Conservation (phyloP, 1,140 invertebrate species). For the Halictus rubicundus region DNA sequence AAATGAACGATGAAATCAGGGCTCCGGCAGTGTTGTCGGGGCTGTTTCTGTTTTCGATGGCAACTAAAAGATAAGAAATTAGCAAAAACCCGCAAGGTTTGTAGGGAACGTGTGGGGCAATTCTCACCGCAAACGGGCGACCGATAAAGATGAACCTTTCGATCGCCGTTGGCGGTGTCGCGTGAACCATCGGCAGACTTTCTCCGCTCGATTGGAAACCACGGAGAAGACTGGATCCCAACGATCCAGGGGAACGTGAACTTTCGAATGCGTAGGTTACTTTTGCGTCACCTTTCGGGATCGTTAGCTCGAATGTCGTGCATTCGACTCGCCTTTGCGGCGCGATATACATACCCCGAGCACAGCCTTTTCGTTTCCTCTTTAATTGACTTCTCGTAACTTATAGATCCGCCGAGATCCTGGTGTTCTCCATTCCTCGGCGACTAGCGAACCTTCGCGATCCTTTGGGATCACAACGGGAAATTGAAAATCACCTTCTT, state of each 20-base stretch:
- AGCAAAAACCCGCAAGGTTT: no score
- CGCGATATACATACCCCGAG: background rate
- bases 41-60: no score
- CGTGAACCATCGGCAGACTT: constrained; percentile 11
- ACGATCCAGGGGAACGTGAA: constrained; percentile 18
- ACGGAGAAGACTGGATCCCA: background rate
- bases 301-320: constrained; percentile 27
- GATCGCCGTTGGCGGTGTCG: background rate
- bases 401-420: background rate
- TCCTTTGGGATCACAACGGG: background rate
- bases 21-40: no score
- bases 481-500: no score
- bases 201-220: constrained; percentile 21
- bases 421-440: background rate
- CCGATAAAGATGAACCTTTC: constrained; percentile 7
- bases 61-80: no score
- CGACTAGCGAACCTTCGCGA: background rate
- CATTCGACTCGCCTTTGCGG: background rate
- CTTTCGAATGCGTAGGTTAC: constrained; percentile 43
- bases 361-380: background rate
- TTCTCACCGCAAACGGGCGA: background rate
- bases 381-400: constrained; percentile 2
- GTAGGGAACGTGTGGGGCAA: no score
- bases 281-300: constrained; percentile 13
- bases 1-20: no score